Conservation (phyloP, 2,888 invertebrate species). For the Trichacis sp. region DNA sequence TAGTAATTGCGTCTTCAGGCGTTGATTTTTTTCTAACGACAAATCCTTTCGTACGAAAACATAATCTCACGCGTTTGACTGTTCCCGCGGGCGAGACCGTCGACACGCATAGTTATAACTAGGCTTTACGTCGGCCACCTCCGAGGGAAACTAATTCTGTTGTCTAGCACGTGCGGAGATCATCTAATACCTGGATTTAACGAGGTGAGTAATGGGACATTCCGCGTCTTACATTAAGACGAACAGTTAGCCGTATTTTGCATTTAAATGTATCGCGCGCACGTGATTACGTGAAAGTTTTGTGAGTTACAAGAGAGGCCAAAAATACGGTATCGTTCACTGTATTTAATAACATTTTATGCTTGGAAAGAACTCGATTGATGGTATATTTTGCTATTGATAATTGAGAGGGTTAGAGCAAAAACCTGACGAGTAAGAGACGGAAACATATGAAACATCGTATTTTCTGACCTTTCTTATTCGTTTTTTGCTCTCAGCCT, state of each 20-base stretch:
- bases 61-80: neutral
- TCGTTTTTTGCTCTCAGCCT: too few species aligned
- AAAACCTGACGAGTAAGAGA: too few species aligned
- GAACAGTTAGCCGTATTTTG: constrained; percentile 43
- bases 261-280: constrained; percentile 47
- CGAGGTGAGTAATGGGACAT: constrained; percentile 45
- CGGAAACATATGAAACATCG: too few species aligned
- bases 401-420: too few species aligned
- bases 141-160: constrained; percentile 36
- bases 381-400: too few species aligned
- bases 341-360: too few species aligned
- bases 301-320: constrained; percentile 30
- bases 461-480: too few species aligned
- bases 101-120: too few species aligned
- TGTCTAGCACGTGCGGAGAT: constrained; percentile 36
- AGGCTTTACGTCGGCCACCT: constrained; percentile 28
- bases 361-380: too few species aligned
- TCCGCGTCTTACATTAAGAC: constrained; percentile 34
- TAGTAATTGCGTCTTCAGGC: too few species aligned
- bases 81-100: neutral
- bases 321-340: too few species aligned
- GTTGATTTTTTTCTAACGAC: neutral
- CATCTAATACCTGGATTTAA: constrained; percentile 44
- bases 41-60: neutral
- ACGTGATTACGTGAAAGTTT: constrained; percentile 43